phyloP scores from a whole-genome alignment of 1,140 invertebrate genomes.

The Temnothorax curvispinosus region DNA sequence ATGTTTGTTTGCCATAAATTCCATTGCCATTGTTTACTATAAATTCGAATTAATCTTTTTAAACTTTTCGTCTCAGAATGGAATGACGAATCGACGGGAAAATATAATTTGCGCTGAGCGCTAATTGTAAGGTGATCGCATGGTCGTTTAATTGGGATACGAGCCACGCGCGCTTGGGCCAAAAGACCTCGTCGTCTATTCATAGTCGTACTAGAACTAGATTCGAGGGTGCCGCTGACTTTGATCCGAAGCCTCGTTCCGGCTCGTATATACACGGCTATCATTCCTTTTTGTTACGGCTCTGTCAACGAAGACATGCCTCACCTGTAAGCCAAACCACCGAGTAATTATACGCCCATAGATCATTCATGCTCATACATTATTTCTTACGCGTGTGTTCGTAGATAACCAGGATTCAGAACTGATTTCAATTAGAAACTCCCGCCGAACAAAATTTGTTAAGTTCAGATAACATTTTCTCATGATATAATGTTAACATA shows the following conservation, averaged over 20 bases:
- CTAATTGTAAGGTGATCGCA: constrained; percentile 71
- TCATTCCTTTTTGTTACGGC: constrained; percentile 44
- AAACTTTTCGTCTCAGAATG: neutral
- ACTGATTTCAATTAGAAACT: neutral
- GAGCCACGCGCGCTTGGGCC: constrained; percentile 73
- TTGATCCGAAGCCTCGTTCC: constrained; percentile 80
- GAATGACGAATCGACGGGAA: neutral
- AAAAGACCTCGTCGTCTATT: constrained; percentile 81
- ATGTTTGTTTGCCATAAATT: neutral
- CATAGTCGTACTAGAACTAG: constrained; percentile 83
- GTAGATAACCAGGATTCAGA: neutral
- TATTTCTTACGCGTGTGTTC: neutral
- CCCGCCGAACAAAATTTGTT: neutral
- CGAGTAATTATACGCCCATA: constrained; percentile 18
- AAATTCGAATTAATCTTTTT: neutral
- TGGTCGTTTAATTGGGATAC: constrained; percentile 73
- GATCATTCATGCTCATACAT: constrained; percentile 14
- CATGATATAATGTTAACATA: neutral
- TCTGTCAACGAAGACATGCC: constrained; percentile 6
- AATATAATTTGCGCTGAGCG: constrained; percentile 9
- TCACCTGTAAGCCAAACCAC: neutral
- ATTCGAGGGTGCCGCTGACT: constrained; percentile 77
- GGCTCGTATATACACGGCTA: constrained; percentile 49
- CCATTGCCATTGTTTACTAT: neutral
- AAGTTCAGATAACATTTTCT: neutral